Evolutionary conservation across 2,797 vertebrate genomes (phyloP).

Genomic region (Morelia viridis): DNA sequence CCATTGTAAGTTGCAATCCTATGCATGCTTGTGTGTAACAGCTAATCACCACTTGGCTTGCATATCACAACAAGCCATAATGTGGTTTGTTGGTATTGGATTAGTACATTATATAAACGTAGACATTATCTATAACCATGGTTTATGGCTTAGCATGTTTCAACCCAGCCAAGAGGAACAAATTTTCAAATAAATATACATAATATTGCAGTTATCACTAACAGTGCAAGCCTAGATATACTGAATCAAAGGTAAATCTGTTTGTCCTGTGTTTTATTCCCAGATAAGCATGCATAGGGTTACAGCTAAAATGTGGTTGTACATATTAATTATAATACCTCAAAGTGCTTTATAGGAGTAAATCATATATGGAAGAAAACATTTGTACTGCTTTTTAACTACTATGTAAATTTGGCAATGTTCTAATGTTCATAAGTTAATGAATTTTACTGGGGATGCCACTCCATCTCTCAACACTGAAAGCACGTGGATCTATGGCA

Average conservation of each 20-base stretch:
- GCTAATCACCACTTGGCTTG: background rate
- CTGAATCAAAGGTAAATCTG: background rate
- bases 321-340: slow-evolving; percentile 7
- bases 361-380: slow-evolving; percentile 5
- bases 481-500: background rate
- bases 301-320: background rate
- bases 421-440: background rate
- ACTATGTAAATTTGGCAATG: background rate
- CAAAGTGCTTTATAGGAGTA: slow-evolving; percentile 7
- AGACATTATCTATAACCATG: background rate
- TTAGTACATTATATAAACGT: background rate
- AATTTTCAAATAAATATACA: background rate
- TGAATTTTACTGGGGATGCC: background rate
- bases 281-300: background rate
- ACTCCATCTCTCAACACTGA: background rate
- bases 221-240: background rate
- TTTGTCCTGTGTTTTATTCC: background rate
- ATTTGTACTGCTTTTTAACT: slow-evolving; percentile 1
- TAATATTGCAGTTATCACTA: background rate
- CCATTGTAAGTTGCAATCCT: background rate
- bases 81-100: background rate
- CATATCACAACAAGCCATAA: background rate
- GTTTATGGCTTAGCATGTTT: background rate
- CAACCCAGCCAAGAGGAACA: background rate
- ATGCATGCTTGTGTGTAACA: background rate